These are phyloP conservation scores for Drosophila pseudoananassae DNA, from an alignment of 1,140 invertebrate genomes.

Conservation along the genomic window DNA sequence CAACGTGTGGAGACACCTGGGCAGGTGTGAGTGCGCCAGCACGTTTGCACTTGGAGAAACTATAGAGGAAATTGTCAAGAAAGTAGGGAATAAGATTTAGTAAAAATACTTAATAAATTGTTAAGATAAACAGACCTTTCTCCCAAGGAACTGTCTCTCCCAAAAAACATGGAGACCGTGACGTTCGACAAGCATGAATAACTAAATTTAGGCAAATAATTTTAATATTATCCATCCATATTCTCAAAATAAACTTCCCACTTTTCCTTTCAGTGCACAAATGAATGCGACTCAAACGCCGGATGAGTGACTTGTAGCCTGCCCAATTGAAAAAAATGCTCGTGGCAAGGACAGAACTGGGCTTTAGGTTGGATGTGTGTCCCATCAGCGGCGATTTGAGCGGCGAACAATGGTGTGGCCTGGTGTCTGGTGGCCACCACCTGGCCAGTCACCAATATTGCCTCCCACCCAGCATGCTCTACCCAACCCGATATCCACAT, in stretches of 20 bases:
- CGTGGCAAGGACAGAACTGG: conserved; percentile 2
- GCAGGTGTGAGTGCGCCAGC: background rate
- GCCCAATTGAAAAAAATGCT: conserved; percentile 38
- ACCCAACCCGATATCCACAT: background rate
- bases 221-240: too few species aligned
- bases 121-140: background rate
- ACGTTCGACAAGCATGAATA: too few species aligned
- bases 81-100: background rate
- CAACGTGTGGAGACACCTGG: conserved; percentile 23
- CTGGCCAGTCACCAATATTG: background rate
- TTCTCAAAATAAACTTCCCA: too few species aligned
- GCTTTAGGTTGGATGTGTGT: conserved; percentile 45
- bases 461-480: too few species aligned
- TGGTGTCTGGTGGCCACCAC: background rate
- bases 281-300: conserved; percentile 55
- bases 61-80: background rate
- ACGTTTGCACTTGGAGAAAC: background rate
- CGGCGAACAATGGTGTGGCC: conserved; percentile 51
- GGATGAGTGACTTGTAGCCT: conserved; percentile 69
- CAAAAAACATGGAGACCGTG: too few species aligned
- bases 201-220: too few species aligned
- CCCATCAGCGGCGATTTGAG: conserved; percentile 65
- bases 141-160: too few species aligned
- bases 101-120: background rate
- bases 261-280: conserved; percentile 24